A percentile compares a stretch with the other conserved stretches of the same genome.
Evolutionary conservation across 2,113 vertebrate species (phyloP).

Genomic region (Anolis sagrei): DNA sequence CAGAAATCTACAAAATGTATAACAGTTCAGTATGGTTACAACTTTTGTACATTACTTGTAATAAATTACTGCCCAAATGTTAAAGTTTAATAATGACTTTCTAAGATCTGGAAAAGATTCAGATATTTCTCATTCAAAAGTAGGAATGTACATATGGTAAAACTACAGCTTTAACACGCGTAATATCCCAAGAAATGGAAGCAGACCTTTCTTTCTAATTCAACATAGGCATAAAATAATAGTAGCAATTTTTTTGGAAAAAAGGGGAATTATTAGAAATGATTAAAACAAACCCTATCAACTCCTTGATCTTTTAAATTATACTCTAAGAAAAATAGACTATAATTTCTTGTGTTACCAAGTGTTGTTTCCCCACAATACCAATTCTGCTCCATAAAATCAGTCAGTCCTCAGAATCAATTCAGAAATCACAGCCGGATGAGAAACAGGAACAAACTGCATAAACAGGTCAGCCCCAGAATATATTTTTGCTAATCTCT

Average conservation of each 20-base stretch:
- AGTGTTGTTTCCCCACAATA: no score
- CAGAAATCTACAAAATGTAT: no score
- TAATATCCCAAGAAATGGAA: not conserved
- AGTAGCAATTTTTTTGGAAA: not conserved
- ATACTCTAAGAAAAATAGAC: not conserved
- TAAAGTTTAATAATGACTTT: not conserved
- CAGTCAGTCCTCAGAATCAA: not conserved
- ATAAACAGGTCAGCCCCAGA: constrained; percentile 44
- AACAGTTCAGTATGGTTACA: no score
- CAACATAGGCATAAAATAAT: not conserved
- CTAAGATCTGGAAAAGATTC: not conserved
- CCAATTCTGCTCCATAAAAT: not conserved
- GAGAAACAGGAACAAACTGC: constrained; percentile 1
- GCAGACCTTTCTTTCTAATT: not conserved
- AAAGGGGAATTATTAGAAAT: no score
- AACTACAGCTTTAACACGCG: constrained; percentile 1
- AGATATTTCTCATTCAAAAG: constrained; percentile 8
- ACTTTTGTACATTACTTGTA: no score
- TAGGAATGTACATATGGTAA: not conserved
- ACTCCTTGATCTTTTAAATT: no score
- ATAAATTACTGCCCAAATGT: no score
- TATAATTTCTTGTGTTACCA: not conserved
- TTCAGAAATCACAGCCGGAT: constrained; percentile 10
- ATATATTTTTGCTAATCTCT: constrained; percentile 48
- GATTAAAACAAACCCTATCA: no score